phyloP scores from a whole-genome alignment of 2,888 invertebrate species.

The Oxycera nigricornis region DNA sequence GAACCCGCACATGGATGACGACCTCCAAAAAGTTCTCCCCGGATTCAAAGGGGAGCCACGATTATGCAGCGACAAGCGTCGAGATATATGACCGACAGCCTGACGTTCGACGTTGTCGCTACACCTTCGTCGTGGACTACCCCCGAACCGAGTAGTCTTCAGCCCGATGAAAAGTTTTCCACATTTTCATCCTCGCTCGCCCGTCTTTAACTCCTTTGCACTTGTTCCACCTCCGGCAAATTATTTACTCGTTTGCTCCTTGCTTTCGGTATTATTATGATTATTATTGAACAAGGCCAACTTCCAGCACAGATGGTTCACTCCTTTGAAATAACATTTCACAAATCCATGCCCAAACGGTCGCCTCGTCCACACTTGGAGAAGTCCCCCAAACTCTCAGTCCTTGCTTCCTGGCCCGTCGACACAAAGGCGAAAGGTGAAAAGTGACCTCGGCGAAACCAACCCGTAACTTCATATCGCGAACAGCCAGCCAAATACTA shows the following conservation, averaged over 20 bases:
- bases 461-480: neutral
- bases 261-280: too few relatives aligned
- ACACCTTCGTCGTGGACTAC: neutral
- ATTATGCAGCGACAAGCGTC: conserved; percentile 17
- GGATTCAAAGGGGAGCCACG: conserved; percentile 15
- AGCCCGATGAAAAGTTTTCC: conserved; percentile 21
- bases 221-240: neutral
- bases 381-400: neutral
- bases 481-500: too few relatives aligned
- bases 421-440: neutral
- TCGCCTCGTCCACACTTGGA: neutral
- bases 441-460: neutral
- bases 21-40: conserved; percentile 33
- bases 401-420: neutral
- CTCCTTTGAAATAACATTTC: neutral
- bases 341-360: neutral
- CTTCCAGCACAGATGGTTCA: neutral
- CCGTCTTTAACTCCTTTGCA: conserved; percentile 6
- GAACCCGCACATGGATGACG: conserved; percentile 20
- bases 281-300: neutral
- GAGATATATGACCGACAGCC: conserved; percentile 6
- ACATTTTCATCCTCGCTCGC: conserved; percentile 1
- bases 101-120: conserved; percentile 25
- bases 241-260: conserved; percentile 9
- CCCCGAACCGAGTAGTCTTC: neutral